phyloP scores from a whole-genome alignment of 1,140 invertebrate species.

The Choristoneura fumiferana region DNA sequence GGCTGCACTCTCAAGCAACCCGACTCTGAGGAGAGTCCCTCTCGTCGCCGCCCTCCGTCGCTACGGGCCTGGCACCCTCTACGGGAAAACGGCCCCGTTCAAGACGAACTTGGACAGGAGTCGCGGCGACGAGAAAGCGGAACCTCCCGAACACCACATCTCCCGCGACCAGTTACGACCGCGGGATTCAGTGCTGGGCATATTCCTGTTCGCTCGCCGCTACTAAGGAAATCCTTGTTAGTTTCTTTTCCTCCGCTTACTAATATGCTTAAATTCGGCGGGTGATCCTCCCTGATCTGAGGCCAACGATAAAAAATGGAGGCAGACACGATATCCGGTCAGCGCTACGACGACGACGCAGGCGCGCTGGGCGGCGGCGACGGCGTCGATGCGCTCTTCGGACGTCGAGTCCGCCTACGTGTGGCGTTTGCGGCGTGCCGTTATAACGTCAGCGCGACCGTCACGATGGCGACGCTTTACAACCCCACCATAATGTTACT shows the following conservation, averaged over 20 bases:
- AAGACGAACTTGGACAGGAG: conserved; percentile 83
- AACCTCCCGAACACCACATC: conserved; percentile 84
- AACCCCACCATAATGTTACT: too few relatives aligned
- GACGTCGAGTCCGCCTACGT: too few relatives aligned
- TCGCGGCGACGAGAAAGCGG: conserved; percentile 57
- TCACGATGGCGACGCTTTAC: too few relatives aligned
- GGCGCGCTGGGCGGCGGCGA: too few relatives aligned
- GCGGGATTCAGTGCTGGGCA: conserved; percentile 81
- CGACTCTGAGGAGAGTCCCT: conserved; percentile 85
- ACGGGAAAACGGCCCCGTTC: conserved; percentile 83
- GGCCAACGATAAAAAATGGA: conserved; percentile 68
- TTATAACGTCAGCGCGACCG: too few relatives aligned
- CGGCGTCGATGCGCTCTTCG: too few relatives aligned
- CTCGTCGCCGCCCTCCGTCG: conserved; percentile 74
- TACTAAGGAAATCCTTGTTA: conserved; percentile 93
- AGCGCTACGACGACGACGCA: too few relatives aligned
- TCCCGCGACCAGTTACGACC: conserved; percentile 73
- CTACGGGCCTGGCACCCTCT: conserved; percentile 87
- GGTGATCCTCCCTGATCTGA: conserved; percentile 86
- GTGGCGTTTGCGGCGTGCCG: too few relatives aligned
- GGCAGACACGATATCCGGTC: too few relatives aligned
- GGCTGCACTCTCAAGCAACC: conserved; percentile 92
- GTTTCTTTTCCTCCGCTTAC: conserved; percentile 96
- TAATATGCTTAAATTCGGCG: conserved; percentile 94
- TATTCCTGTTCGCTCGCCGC: too few relatives aligned